Conservation (phyloP, 2,113 vertebrate genomes). For the Menidia beryllina region DNA sequence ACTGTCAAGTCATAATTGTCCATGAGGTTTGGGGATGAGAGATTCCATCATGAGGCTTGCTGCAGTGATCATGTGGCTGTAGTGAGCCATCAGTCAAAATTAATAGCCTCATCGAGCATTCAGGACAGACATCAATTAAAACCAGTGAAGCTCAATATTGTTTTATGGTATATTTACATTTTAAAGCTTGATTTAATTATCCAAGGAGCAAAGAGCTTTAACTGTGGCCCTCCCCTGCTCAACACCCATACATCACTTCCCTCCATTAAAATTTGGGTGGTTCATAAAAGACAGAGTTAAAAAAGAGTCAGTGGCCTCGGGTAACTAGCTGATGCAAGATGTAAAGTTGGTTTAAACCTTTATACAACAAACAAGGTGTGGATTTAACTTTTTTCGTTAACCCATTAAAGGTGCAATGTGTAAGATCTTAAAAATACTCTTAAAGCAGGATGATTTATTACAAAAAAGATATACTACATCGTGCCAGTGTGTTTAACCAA, state of each 20-base stretch:
- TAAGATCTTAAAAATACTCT: not conserved
- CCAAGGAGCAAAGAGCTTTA: conserved; percentile 51
- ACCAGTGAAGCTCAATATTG: conserved; percentile 76
- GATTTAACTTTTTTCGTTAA: not conserved
- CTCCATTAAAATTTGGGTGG: conserved; percentile 52
- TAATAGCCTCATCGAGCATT: conserved; percentile 71
- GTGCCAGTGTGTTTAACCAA: too few species aligned
- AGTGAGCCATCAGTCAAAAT: conserved; percentile 74
- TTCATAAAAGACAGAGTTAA: conserved; percentile 46
- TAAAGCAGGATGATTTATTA: too few species aligned
- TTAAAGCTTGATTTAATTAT: conserved; percentile 81
- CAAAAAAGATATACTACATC: too few species aligned
- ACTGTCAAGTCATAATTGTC: conserved; percentile 2
- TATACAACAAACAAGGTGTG: not conserved
- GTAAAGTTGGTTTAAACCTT: conserved; percentile 6
- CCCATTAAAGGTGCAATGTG: not conserved
- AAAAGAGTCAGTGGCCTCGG: conserved; percentile 17
- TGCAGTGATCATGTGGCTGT: conserved; percentile 57
- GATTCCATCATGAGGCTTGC: conserved; percentile 24
- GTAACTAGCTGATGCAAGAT: conserved; percentile 1
- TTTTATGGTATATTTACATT: conserved; percentile 83
- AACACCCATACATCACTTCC: conserved; percentile 55
- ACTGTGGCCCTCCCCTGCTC: conserved; percentile 56
- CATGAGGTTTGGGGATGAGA: conserved; percentile 7
- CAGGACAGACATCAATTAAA: conserved; percentile 75